Percentiles rank a stretch among this genome's conserved stretches.
These are phyloP conservation scores for Elysia chlorotica DNA, from an alignment of 1,140 invertebrate genomes.

Conservation along the genomic window DNA sequence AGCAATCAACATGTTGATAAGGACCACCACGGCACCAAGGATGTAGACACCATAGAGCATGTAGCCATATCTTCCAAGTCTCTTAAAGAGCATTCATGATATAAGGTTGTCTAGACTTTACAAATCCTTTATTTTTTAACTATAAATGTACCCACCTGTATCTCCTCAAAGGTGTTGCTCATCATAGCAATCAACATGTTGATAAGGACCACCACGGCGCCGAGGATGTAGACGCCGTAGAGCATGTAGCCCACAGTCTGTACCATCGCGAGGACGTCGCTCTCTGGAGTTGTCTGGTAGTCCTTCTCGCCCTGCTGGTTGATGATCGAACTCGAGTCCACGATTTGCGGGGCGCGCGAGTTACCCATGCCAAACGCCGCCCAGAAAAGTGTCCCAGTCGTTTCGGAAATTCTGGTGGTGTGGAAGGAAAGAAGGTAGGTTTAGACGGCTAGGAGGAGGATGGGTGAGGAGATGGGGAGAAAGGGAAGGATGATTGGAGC, in stretches of 20 bases:
- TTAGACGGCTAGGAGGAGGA: too few relatives aligned
- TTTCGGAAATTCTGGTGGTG: conserved; percentile 65
- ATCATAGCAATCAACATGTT: conserved; percentile 99
- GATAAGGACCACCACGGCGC: conserved; percentile 94
- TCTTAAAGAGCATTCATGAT: too few relatives aligned
- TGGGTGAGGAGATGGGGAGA: too few relatives aligned
- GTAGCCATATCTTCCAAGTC: too few relatives aligned
- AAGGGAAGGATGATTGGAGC: too few relatives aligned
- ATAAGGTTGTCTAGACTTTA: too few relatives aligned
- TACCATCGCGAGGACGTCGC: neutral
- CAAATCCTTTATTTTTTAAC: too few relatives aligned
- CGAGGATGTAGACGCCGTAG: conserved; percentile 94
- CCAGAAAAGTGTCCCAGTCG: conserved; percentile 64
- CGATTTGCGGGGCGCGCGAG: conserved; percentile 33
- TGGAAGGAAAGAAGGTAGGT: too few relatives aligned
- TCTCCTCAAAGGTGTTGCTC: conserved; percentile 98
- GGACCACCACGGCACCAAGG: conserved; percentile 93
- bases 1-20: conserved; percentile 97
- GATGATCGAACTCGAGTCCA: too few relatives aligned
- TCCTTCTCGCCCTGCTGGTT: neutral
- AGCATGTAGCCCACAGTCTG: conserved; percentile 64
- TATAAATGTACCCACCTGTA: conserved; percentile 75
- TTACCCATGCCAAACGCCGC: conserved; percentile 44
- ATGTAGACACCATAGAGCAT: conserved; percentile 91
- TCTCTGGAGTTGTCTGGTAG: neutral